phyloP scores from a whole-genome alignment of 2,888 invertebrate species.

The Athalia cordata region DNA sequence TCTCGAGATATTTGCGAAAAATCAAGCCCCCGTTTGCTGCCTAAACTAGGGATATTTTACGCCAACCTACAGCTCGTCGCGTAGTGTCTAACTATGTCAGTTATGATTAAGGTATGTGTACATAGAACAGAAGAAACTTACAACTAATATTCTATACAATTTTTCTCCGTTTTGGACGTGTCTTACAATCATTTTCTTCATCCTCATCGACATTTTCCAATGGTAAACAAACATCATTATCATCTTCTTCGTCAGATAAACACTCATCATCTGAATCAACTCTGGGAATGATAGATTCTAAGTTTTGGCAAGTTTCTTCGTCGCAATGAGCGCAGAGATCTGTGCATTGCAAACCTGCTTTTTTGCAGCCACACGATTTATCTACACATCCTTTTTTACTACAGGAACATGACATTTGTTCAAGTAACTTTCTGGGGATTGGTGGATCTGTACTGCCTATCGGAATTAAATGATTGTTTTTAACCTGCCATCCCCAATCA shows the following conservation, averaged over 20 bases:
- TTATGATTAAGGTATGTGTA: too few relatives aligned
- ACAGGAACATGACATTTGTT: slow-evolving; percentile 48
- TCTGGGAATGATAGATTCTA: slow-evolving; percentile 44
- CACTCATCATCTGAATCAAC: slow-evolving; percentile 42
- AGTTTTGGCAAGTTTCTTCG: slow-evolving; percentile 52
- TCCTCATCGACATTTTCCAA: too few relatives aligned
- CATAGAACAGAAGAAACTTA: too few relatives aligned
- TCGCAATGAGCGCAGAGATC: slow-evolving; percentile 53
- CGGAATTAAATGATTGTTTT: slow-evolving; percentile 49
- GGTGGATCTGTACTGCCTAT: slow-evolving; percentile 52
- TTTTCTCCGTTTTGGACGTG: too few relatives aligned
- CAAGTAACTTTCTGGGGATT: slow-evolving; percentile 52
- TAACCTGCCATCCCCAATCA: slow-evolving; percentile 54
- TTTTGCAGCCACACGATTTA: slow-evolving; percentile 51
- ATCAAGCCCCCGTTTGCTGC: too few relatives aligned
- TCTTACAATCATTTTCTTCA: too few relatives aligned
- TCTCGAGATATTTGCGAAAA: too few relatives aligned
- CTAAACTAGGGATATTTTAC: too few relatives aligned
- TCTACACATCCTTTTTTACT: slow-evolving; percentile 51
- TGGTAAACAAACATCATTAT: background rate
- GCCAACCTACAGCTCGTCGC: too few relatives aligned
- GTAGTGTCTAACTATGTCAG: too few relatives aligned
- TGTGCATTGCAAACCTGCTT: slow-evolving; percentile 50
- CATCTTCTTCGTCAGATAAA: background rate
- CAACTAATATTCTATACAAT: too few relatives aligned